A percentile compares a stretch with the other conserved stretches of the same genome.
Conservation (phyloP, 2,888 invertebrate genomes). For the Argyra leucocephala region DNA sequence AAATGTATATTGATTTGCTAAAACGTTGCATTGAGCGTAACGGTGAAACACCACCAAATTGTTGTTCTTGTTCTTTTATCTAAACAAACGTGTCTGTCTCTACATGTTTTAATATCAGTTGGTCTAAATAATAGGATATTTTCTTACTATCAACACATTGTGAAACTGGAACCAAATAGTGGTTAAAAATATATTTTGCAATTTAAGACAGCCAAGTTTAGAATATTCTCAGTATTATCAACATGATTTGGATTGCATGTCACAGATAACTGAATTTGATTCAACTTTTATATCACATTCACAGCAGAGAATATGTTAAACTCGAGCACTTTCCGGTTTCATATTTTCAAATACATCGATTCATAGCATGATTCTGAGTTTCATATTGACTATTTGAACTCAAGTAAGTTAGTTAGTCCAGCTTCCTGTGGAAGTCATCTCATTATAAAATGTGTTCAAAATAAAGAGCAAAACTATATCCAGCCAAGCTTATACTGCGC, state of each 20-base stretch:
- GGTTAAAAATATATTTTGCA: slow-evolving; percentile 94
- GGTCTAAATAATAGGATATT: slow-evolving; percentile 95
- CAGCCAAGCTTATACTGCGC: too few species aligned
- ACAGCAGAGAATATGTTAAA: slow-evolving; percentile 66
- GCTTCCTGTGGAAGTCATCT: too few species aligned
- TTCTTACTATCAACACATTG: slow-evolving; percentile 88
- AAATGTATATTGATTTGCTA: slow-evolving; percentile 80
- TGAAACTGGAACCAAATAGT: slow-evolving; percentile 79
- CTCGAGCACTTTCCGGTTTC: neutral
- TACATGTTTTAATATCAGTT: slow-evolving; percentile 91
- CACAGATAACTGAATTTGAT: slow-evolving; percentile 93
- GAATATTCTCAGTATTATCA: slow-evolving; percentile 93
- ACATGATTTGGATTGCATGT: slow-evolving; percentile 82
- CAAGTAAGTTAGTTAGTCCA: too few species aligned
- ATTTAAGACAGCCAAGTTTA: slow-evolving; percentile 81
- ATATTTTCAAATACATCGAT: neutral
- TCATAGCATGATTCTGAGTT: too few species aligned
- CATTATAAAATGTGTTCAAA: too few species aligned
- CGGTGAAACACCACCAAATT: slow-evolving; percentile 77
- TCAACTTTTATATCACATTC: slow-evolving; percentile 86
- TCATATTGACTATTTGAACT: too few species aligned
- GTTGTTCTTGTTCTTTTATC: slow-evolving; percentile 76
- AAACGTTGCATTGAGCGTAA: slow-evolving; percentile 82
- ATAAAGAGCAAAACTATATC: too few species aligned
- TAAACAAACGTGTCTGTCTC: slow-evolving; percentile 85